A percentile compares a stretch with the other conserved stretches of the same genome.
phyloP scores from a whole-genome alignment of 2,113 vertebrate species.

The Etheostoma cragini region DNA sequence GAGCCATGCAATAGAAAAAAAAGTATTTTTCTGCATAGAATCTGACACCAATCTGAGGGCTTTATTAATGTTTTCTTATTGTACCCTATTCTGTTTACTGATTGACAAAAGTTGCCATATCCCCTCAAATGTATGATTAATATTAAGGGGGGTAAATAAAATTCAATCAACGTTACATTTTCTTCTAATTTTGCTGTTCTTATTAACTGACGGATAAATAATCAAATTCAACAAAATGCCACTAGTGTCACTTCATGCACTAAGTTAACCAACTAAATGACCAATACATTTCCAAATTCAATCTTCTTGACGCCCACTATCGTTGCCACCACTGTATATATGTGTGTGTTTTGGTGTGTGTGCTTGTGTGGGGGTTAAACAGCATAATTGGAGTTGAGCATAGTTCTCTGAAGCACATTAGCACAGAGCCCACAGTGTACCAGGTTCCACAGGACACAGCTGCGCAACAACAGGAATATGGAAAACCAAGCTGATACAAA shows the following conservation, averaged over 20 bases:
- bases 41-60: not conserved
- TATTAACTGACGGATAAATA: not conserved
- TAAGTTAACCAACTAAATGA: not conserved
- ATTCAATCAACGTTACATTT: not conserved
- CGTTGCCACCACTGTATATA: not conserved
- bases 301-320: conserved; percentile 12
- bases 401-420: conserved; percentile 63
- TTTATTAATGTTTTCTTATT: not conserved
- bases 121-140: not conserved
- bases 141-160: not conserved
- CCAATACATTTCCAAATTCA: not conserved
- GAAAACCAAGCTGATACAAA: conserved; percentile 77
- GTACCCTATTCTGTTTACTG: not conserved
- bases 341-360: conserved; percentile 7
- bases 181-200: not conserved
- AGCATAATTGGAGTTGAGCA: conserved; percentile 64
- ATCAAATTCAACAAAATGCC: not conserved
- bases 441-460: conserved; percentile 61
- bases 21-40: not conserved
- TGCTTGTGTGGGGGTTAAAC: not conserved
- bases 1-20: too few relatives aligned
- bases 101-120: not conserved
- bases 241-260: not conserved
- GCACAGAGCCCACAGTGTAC: conserved; percentile 66
- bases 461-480: conserved; percentile 72